A percentile compares a stretch with the other conserved stretches of the same genome.
Evolutionary conservation across 1,140 invertebrate species (phyloP).

Genomic region (Drosophila athabasca): DNA sequence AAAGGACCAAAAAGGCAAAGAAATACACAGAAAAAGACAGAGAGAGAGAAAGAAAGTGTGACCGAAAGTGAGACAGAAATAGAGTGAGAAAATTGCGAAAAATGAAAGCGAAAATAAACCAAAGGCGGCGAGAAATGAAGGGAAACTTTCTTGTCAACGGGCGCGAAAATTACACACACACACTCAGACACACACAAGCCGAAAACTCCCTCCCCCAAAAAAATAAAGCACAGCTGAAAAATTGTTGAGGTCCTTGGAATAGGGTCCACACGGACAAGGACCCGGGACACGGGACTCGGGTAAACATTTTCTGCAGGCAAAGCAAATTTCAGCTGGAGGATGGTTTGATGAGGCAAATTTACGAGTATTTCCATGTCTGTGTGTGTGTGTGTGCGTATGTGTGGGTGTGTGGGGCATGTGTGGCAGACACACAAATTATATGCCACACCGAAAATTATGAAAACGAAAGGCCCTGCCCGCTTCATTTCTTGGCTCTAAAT

Average conservation of each 20-base stretch:
- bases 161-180: constrained; percentile 44
- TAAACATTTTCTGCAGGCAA: constrained; percentile 55
- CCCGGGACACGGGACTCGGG: constrained; percentile 7
- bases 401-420: constrained; percentile 4
- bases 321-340: constrained; percentile 37
- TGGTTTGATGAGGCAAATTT: constrained; percentile 54
- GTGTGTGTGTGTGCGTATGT: constrained; percentile 16
- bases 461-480: neutral
- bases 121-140: constrained; percentile 12
- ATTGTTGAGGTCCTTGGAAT: neutral
- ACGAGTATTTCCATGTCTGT: constrained; percentile 18
- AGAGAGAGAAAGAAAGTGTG: neutral
- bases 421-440: constrained; percentile 37
- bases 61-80: neutral
- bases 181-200: too few relatives aligned
- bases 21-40: constrained; percentile 16
- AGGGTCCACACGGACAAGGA: constrained; percentile 14
- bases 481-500: constrained; percentile 1
- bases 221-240: constrained; percentile 12
- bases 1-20: too few relatives aligned
- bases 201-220: constrained; percentile 7
- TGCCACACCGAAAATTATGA: constrained; percentile 56
- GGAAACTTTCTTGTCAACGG: constrained; percentile 51
- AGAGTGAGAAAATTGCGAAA: too few relatives aligned
- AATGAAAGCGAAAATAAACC: constrained; percentile 33